Percentiles rank a stretch among this genome's conserved stretches.
Evolutionary conservation across 2,797 vertebrate species (phyloP).

Genomic region (Pantherophis vulpinus): DNA sequence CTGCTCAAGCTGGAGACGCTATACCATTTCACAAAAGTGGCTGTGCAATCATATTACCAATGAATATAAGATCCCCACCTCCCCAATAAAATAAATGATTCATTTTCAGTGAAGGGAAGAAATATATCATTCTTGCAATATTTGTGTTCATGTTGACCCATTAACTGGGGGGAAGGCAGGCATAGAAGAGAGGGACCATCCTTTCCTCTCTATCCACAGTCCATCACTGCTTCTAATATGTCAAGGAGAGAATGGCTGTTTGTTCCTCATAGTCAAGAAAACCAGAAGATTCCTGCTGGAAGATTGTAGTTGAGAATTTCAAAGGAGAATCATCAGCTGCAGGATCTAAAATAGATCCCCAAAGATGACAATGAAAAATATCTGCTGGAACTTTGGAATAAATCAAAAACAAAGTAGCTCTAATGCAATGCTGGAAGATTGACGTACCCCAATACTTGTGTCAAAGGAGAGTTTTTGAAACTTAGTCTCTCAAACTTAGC

Average conservation of each 20-base stretch:
- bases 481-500: too few species aligned
- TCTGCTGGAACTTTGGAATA: not conserved
- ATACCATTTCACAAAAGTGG: too few species aligned
- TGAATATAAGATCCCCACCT: too few species aligned
- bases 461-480: too few species aligned
- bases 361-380: not conserved
- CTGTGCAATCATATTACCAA: too few species aligned
- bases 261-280: not conserved
- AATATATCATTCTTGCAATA: not conserved
- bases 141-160: not conserved
- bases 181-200: not conserved
- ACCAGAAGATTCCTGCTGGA: accelerated
- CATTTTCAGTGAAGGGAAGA: not conserved
- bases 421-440: not conserved
- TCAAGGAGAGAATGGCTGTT: accelerated
- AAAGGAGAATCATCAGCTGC: not conserved
- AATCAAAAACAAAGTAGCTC: not conserved
- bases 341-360: not conserved
- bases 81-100: too few species aligned
- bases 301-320: not conserved
- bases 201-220: not conserved
- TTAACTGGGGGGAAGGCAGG: not conserved
- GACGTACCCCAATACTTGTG: not conserved
- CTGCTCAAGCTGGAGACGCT: too few species aligned
- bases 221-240: not conserved